Base-by-base conservation (phyloP, 2,113 vertebrate genomes). In the Dendropsophus ebraccatus region DNA sequence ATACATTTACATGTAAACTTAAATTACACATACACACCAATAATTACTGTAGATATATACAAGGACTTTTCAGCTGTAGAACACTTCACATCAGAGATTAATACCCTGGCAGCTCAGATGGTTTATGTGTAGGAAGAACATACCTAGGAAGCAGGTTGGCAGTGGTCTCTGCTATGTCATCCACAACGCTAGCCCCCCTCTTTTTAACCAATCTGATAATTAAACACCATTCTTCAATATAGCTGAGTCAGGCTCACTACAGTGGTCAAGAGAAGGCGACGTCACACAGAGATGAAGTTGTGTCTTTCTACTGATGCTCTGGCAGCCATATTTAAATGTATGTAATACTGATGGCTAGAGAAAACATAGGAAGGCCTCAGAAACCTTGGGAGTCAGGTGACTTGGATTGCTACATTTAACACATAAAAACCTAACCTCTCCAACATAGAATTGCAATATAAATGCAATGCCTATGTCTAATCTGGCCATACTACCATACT, bases 311-410 rank as follows among this genome's bases (percentile, higher is more conserved):
- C 37, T 80, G 30, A 52, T 72, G 67, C 76, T 45, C 30, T 21
- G 77, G 76, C 84, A 72, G 84, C 84, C 84, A 86, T 86, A 45
- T 86, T 86, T 86, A 69, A 58, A 81, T 58, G 52, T 80, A 58
- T 70, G 56, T 58, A 9, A 70, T n/a, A 65, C n/a, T 5, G 56
- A 85, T 37, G 10, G 32, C 14, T 82, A 32, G 67, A 82, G 32
- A 81, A 81, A 9, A 62, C 2, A 81, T 35, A 76, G n/a, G 5
- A 75, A 50, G 67, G 45, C 73, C 73, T 50, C 73, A 19, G n/a
- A 16, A 25, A 74, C 23, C 73, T 76, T 50, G 72, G 47, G 0
- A 49, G 72, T 74, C 69, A 67, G 62, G 62, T 32, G 62, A 17
- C 32, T 12, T 25, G 10, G 11, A 47, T 9, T 47, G 23, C 73